These are phyloP conservation scores for Halichondria panicea DNA, from an alignment of 37 sponge, comb jelly and placozoan species.

Conservation along the genomic window DNA sequence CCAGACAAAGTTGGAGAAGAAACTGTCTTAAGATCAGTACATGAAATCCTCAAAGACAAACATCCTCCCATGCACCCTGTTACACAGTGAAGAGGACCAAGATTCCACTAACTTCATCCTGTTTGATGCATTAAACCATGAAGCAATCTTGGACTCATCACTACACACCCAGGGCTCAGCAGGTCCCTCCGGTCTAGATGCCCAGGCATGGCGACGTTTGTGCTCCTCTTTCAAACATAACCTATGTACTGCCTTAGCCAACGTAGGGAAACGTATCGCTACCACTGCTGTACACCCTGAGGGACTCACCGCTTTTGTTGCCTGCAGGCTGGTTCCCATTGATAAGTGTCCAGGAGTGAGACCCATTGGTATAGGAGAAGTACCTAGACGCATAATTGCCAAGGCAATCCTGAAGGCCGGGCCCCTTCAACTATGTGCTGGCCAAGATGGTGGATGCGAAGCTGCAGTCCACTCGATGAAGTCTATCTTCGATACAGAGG, in stretches of 20 bases:
- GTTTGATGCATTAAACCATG: not conserved
- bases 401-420: slow-evolving; percentile 43
- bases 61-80: too few species aligned
- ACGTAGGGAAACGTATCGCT: not conserved
- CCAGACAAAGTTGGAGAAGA: too few species aligned
- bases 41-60: too few species aligned
- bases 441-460: slow-evolving; percentile 46
- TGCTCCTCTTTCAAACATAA: slow-evolving; percentile 4
- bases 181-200: slow-evolving; percentile 41
- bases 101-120: too few species aligned
- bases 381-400: slow-evolving; percentile 37
- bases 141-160: not conserved
- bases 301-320: not conserved
- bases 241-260: too few species aligned
- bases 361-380: slow-evolving; percentile 47
- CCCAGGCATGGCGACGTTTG: slow-evolving; percentile 2
- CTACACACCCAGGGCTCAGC: slow-evolving; percentile 29
- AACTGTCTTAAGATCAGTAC: too few species aligned
- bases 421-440: slow-evolving; percentile 58
- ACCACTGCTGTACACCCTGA: not conserved
- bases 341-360: slow-evolving; percentile 46
- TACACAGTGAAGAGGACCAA: too few species aligned
- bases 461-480: slow-evolving; percentile 41
- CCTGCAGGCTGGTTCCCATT: slow-evolving; percentile 36
- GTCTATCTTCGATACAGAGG: slow-evolving; percentile 22